phyloP scores from a whole-genome alignment of 2,113 vertebrate species.

The Dendropsophus ebraccatus region DNA sequence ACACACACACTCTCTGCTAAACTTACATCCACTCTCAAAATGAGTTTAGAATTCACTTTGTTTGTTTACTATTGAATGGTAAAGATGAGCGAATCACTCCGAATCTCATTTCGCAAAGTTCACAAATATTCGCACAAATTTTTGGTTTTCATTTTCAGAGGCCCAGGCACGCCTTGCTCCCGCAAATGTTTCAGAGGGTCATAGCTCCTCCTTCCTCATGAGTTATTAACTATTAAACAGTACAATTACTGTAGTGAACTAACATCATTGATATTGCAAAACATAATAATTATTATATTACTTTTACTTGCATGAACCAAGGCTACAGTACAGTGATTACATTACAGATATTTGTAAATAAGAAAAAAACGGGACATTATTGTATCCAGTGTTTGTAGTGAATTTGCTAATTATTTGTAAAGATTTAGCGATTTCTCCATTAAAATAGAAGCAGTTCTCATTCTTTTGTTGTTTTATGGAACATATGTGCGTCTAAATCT shows the following conservation, averaged over 20 bases:
- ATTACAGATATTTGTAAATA: not conserved
- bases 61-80: no score
- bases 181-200: no score
- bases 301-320: not conserved
- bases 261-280: not conserved
- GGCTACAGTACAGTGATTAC: not conserved
- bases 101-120: no score
- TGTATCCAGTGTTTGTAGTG: not conserved
- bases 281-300: not conserved
- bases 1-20: no score
- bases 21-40: no score
- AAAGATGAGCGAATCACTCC: no score
- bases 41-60: no score
- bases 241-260: not conserved
- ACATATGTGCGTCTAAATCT: slow-evolving; percentile 7
- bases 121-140: no score
- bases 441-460: not conserved
- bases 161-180: no score
- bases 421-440: not conserved
- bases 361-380: not conserved
- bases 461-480: slow-evolving; percentile 39
- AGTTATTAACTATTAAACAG: not conserved
- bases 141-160: no score
- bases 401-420: not conserved
- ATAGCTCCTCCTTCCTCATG: no score